Evolutionary conservation across 2,888 invertebrate species (phyloP), one percentile per base, ranked within the genome.

Genomic region (Piscicola geometra): DNA sequence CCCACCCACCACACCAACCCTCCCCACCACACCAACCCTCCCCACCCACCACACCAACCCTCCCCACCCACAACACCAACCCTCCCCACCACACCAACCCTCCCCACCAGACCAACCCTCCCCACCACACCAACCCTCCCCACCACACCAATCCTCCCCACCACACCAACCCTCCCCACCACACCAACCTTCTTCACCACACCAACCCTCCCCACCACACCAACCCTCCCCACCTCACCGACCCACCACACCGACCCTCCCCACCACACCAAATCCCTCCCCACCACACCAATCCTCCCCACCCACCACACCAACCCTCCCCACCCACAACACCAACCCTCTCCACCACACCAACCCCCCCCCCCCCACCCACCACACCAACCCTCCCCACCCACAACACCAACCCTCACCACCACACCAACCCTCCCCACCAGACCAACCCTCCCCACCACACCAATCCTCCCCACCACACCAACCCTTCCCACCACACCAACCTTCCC

Each of bases 301-400:
- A n/a, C 41, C 15, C 15, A 9, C 41, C 41, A 41, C n/a, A n/a
- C n/a, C n/a, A n/a, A n/a, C 9, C 41, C 41, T 41, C 41, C 41
- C 41, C 5, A 41, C 15, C 41, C 5, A n/a, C n/a, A n/a, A 5
- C 15, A 41, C 30, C 30, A 30, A 64, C 25, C 12, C 1, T 9
- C 12, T 12, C 28, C 25, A 32, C 35, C 18, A 9, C 25, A 56
- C 5, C 60, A 15, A 3, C 9, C 60, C 60, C 9, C 3, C 25
- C 21, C 5, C 60, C 3, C n/a, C n/a, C 25, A 50, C 28, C 50
- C 21, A 33, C 36, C 36, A 1, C 33, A n/a, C 18, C 30, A 50
- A 79, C 15, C 84, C n/a, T n/a, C n/a, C n/a, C n/a, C n/a, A 64
- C 30, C 28, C 9, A 9, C 25, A 5, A 28, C 64, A 3, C 3